Evolutionary conservation across 1,140 invertebrate genomes (phyloP).

Genomic region (Drosophila subobscura): DNA sequence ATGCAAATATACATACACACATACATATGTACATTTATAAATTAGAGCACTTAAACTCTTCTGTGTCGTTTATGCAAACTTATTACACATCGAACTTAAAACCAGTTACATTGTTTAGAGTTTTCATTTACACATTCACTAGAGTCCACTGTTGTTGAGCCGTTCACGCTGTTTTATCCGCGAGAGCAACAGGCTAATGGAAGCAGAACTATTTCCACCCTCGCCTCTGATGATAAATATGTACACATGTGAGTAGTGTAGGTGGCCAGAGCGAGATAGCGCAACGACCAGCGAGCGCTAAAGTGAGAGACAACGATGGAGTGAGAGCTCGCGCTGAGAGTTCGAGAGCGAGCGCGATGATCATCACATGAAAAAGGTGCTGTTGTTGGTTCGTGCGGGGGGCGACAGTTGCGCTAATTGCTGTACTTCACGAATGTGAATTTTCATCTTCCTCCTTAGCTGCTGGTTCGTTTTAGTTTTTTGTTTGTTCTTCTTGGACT

Average conservation of each 20-base stretch:
- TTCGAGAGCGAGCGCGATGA: conserved; percentile 2
- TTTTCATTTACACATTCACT: background rate
- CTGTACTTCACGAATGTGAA: conserved; percentile 55
- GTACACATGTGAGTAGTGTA: background rate
- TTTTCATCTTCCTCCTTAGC: conserved; percentile 22
- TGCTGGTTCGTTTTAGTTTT: conserved; percentile 5
- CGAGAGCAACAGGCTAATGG: conserved; percentile 25
- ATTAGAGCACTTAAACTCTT: no score
- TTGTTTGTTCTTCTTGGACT: conserved; percentile 9
- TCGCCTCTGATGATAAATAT: conserved; percentile 5
- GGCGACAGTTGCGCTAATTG: conserved; percentile 62
- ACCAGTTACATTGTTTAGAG: no score
- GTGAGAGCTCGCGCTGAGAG: no score
- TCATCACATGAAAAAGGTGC: conserved; percentile 15
- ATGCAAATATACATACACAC: no score
- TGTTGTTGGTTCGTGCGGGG: conserved; percentile 2
- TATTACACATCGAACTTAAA: no score
- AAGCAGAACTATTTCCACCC: conserved; percentile 23
- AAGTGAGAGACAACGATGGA: background rate
- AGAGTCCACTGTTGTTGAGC: conserved; percentile 29
- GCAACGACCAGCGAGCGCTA: no score
- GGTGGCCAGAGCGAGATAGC: conserved; percentile 2
- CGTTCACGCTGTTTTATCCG: conserved; percentile 12
- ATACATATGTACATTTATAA: no score
- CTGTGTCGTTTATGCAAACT: no score